A percentile compares a stretch with the other conserved stretches of the same genome.
Evolutionary conservation across 2,888 invertebrate species (phyloP).

Genomic region (Acleris cristana): DNA sequence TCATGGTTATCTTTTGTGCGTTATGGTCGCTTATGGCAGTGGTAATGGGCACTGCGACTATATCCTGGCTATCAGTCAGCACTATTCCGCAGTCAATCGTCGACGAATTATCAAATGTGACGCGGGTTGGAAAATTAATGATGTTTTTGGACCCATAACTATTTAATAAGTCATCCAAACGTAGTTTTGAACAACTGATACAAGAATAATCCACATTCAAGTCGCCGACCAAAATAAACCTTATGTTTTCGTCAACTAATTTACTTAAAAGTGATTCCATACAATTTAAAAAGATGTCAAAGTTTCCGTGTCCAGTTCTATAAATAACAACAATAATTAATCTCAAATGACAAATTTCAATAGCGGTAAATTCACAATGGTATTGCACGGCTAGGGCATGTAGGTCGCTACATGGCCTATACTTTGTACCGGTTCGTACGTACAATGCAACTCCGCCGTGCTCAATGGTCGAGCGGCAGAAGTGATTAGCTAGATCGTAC

Average conservation of each 20-base stretch:
- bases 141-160: slow-evolving; percentile 2
- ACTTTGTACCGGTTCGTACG: not conserved
- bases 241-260: slow-evolving; percentile 15
- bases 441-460: slow-evolving; percentile 6
- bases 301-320: slow-evolving; percentile 3
- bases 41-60: not conserved
- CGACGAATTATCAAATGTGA: not conserved
- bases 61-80: not conserved
- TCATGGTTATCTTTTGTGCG: not conserved
- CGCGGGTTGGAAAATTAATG: slow-evolving; percentile 6
- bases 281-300: slow-evolving; percentile 5
- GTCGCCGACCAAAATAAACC: slow-evolving; percentile 13
- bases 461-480: not conserved
- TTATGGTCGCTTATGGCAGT: slow-evolving; percentile 14
- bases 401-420: not conserved
- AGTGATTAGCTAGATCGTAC: not conserved
- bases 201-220: slow-evolving; percentile 12
- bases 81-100: slow-evolving; percentile 13
- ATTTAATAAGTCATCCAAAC: not conserved
- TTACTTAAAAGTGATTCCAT: slow-evolving; percentile 9
- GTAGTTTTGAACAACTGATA: not conserved
- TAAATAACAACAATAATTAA: slow-evolving; percentile 10
- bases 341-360: not conserved
- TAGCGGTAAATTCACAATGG: slow-evolving; percentile 3
- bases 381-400: not conserved